Base-by-base conservation (phyloP, 1,140 invertebrate genomes). In the Drosophila funebris region DNA sequence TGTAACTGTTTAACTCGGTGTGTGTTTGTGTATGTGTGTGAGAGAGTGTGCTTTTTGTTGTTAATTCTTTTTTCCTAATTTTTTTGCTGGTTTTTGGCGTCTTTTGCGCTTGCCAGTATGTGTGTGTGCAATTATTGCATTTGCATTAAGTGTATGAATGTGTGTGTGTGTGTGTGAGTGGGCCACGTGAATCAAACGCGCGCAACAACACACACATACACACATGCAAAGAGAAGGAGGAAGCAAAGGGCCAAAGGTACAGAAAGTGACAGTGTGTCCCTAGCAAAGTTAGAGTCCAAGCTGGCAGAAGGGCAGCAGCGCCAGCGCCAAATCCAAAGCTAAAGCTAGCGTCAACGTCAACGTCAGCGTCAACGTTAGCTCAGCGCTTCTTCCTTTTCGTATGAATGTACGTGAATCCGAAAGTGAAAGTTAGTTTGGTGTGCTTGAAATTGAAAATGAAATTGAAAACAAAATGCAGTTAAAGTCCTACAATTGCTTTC, bases 161-260 rank as follows among this genome's bases (percentile, higher is more conserved):
- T 61, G 31, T 41, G 31, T 18, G 68, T 67, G 46, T 46, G 41
- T 60, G 50, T 61, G 71, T 61, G 54, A 67, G 63, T 48, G 76
- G 64, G 78, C 82, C 82, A 87, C 82, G 82, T 87, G 82, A 87
- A 88, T 76, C 83, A 63, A 87, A 85, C 52, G 83, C 82, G 83
- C 82, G 74, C 78, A 84, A 84, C 76, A 79, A 60, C 62, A 31
- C 27, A 72, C 7, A 50, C 24, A 56, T 16, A 39, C 20, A 69
- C 44, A 50, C 33, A 44, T n/a, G n/a, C n/a, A n/a, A n/a, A n/a
- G n/a, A n/a, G 41, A 43, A 64, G 60, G 50, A 57, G 62, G 63
- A 46, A 48, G 41, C 29, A 29, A 22, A 31, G n/a, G 24, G 36
- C 44, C 50, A 57, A 64, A 67, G 50, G 74, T 57, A 70, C 43